Percentiles rank a stretch among this genome's conserved stretches.
These are phyloP conservation scores for Oedothorax gibbosus DNA, from an alignment of 1,140 invertebrate species.

Conservation along the genomic window DNA sequence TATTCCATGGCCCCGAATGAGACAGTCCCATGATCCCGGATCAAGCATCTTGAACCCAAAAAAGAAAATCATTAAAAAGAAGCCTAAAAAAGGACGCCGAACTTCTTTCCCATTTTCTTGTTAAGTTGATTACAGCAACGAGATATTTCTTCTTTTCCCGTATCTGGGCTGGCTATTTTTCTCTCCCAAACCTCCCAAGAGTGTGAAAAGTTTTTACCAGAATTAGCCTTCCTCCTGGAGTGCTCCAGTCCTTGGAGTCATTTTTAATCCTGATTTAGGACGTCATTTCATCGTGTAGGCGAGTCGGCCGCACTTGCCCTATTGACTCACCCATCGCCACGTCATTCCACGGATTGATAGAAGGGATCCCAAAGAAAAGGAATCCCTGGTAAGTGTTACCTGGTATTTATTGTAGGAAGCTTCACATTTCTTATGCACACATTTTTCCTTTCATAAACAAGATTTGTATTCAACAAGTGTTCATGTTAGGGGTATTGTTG, in stretches of 20 bases:
- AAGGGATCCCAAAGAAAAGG: no score
- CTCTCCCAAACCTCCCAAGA: constrained; percentile 46
- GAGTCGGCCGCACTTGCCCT: constrained; percentile 38
- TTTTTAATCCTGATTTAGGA: constrained; percentile 60
- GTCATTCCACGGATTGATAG: no score
- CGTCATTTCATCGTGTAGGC: constrained; percentile 48
- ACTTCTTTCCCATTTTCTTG: constrained; percentile 55
- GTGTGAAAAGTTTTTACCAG: constrained; percentile 56
- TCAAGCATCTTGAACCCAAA: no score
- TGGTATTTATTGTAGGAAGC: no score
- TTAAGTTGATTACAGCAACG: constrained; percentile 58
- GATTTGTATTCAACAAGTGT: no score
- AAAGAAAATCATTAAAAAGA: no score
- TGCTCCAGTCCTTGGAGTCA: constrained; percentile 50
- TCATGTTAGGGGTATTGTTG: no score
- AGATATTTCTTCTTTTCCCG: constrained; percentile 25
- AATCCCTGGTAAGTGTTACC: no score
- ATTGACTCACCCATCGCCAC: constrained; percentile 51
- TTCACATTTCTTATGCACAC: no score
- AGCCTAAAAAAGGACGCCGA: constrained; percentile 26
- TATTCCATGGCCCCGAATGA: no score
- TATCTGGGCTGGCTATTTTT: constrained; percentile 37
- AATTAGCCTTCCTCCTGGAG: constrained; percentile 44
- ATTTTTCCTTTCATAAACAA: no score
- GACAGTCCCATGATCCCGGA: no score